A percentile compares a stretch with the other conserved stretches of the same genome.
Conservation (phyloP, 2,113 vertebrate species). For the pig (Sus scrofa) region T2T-Sscrofa CM000819.6:109260001-109260500, state of each 20-base stretch:
- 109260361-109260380: too few relatives aligned
- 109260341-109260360: too few relatives aligned
- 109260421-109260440: too few relatives aligned
- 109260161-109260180: not conserved
- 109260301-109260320: too few relatives aligned
- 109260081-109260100: not conserved
- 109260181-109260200: not conserved
- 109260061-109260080: not conserved
- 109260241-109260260: too few relatives aligned
- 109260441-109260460: too few relatives aligned
- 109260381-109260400: too few relatives aligned
- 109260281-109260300: too few relatives aligned
- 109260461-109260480: not conserved
- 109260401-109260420: too few relatives aligned
- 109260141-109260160: not conserved
- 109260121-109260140: not conserved
- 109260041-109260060: conserved; percentile 2
- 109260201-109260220: not conserved
- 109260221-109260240: too few relatives aligned
- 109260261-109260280: too few relatives aligned
- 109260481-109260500: not conserved
- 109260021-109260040: not conserved
- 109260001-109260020: not conserved
- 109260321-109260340: too few relatives aligned
- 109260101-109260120: not conserved